Base-by-base conservation (phyloP, 2,113 vertebrate genomes). In the Alexandromys fortis region DNA sequence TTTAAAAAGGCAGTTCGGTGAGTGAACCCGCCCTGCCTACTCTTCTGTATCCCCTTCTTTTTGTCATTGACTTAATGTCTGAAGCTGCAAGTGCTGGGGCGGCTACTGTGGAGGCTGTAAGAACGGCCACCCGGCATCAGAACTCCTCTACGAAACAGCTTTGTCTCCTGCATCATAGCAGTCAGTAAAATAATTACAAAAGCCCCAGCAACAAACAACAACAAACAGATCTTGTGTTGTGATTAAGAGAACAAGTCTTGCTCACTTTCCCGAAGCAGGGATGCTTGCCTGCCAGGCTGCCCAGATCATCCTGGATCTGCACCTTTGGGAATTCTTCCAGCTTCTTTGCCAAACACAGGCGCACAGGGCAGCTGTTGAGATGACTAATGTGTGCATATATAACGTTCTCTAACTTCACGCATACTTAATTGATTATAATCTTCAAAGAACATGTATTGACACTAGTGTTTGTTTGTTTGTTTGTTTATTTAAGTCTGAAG, bases 361-460 rank as follows among this genome's bases (percentile, higher is more conserved):
- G 89, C 78, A 93, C 58, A 28, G 83, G 94, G 95, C 86, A 49
- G 97, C 91, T 94, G 95, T 95, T 92, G 89, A 63, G 52, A 79
- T 67, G 96, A 91, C 90, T 97, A 92, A 96, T 92, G 3, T 94
- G 77, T 97, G 91, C 61, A 78, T 83, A 68, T 94, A 93, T 73
- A 94, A 86, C 89, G 95, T 96, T 97, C 91, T 98, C 93, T 68
- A 79, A 63, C 91, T 91, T 93, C 45, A 38, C 85, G 97, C 93
- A 76, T 89, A 42, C 92, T 97, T 90, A 89, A 97, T 87, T 38
- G 96, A 98, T 98, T 90, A 97, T 86, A 92, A 97, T 93, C 96
- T 95, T 95, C 98, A 97, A 97, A 97, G 97, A 94, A 95, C 94
- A 94, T 96, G 97, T 96, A 96, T 97, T 81, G 97, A 98, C 98